A percentile compares a stretch with the other conserved stretches of the same genome.
These are phyloP conservation scores for Pterocles orientalis DNA, from an alignment of 2,113 vertebrate species.

Conservation along the genomic window DNA sequence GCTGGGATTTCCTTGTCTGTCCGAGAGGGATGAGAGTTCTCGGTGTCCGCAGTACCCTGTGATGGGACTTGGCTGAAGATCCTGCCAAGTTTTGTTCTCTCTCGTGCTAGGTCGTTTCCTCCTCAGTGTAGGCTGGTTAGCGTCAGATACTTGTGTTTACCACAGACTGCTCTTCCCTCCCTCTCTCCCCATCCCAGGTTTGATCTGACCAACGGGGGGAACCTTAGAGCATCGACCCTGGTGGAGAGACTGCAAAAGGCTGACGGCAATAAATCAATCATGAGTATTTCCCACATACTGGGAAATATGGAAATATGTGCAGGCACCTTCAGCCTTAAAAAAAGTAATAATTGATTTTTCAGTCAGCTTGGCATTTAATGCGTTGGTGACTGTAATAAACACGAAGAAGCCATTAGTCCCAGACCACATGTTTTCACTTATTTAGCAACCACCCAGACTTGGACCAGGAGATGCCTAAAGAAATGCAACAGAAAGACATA, in stretches of 20 bases:
- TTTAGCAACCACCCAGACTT: background rate
- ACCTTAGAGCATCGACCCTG: background rate
- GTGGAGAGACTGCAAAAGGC: background rate
- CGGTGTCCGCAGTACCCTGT: fast-evolving
- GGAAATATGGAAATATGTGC: background rate
- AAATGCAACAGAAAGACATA: background rate
- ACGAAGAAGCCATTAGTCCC: background rate
- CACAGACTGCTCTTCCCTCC: background rate
- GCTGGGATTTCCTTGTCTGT: background rate
- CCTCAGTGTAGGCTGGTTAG: background rate
- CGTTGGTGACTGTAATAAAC: slow-evolving; percentile 15
- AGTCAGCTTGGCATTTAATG: slow-evolving; percentile 31
- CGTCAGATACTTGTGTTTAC: background rate
- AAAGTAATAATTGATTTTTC: slow-evolving; percentile 56
- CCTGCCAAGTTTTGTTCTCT: background rate
- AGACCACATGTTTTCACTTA: background rate
- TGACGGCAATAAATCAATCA: background rate
- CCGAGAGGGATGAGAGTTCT: background rate
- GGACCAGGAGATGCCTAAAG: background rate
- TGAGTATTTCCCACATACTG: background rate
- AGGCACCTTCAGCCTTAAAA: background rate
- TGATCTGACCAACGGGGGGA: background rate
- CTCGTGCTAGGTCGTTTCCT: background rate
- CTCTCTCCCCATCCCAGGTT: background rate
- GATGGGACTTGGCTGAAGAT: background rate